Evolutionary conservation across 1,140 invertebrate genomes (phyloP).

Genomic region (Zaprionus inermis): DNA sequence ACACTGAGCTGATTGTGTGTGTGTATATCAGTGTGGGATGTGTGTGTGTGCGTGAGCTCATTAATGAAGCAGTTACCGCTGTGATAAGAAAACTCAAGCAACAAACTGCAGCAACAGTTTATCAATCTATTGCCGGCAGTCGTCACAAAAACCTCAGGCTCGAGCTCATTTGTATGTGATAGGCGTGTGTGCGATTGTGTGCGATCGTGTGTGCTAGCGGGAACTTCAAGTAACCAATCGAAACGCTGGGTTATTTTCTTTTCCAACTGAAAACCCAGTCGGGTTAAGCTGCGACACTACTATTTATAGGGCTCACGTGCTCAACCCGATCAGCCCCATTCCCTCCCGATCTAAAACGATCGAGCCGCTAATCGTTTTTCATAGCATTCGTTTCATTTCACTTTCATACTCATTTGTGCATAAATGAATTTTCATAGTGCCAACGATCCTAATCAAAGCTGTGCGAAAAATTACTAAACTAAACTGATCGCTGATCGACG

Average conservation of each 20-base stretch:
- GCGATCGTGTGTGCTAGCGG: background rate
- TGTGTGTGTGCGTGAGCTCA: conserved; percentile 31
- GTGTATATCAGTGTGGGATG: background rate
- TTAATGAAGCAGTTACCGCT: conserved; percentile 52
- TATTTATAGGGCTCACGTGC: conserved; percentile 43
- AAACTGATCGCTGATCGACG: conserved; percentile 1
- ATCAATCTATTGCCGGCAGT: conserved; percentile 65
- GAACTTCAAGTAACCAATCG: conserved; percentile 14
- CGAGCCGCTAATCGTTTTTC: background rate
- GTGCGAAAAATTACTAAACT: background rate
- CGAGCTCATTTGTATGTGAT: conserved; percentile 28
- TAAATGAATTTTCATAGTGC: background rate
- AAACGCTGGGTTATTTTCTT: conserved; percentile 48
- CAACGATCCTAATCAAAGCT: conserved; percentile 1
- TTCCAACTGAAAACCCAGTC: conserved; percentile 23
- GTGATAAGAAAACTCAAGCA: conserved; percentile 60
- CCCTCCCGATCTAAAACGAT: background rate
- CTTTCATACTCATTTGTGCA: conserved; percentile 6
- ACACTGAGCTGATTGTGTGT: background rate
- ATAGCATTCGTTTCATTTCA: conserved; percentile 8
- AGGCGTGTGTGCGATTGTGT: background rate
- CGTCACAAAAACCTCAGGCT: conserved; percentile 30
- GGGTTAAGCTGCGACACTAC: background rate
- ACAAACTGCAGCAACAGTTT: conserved; percentile 55
- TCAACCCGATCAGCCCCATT: background rate